Evolutionary conservation across 2,113 vertebrate species (phyloP), one percentile per base, ranked within the genome.

Genomic region (Aptenodytes patagonicus): DNA sequence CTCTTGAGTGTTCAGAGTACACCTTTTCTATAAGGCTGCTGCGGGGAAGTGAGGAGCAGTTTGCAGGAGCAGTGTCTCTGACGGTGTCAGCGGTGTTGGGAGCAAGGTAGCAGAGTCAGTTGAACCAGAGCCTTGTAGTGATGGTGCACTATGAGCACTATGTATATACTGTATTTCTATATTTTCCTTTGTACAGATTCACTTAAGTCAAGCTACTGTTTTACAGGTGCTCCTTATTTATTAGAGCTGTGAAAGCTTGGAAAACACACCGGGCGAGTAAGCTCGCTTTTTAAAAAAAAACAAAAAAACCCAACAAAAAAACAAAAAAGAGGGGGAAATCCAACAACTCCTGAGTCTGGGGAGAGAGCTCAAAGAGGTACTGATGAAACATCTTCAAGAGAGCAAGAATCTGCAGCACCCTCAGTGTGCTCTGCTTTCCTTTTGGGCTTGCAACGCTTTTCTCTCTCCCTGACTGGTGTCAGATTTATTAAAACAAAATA

Each of bases 91-190:
- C 1, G 6, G 65, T 89, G 92, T 70, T 89, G 70, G 96, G 96
- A 80, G 77, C 61, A 94, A 77, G 95, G 84, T 54, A 51, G 79
- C 54, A 72, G 15, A 72, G 88, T 85, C 93, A 94, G 72, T 9
- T 49, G 83, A 75, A 55, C 92, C 97, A 75, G 88, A 98, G 97
- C 97, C 97, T 98, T 97, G 96, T 97, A 98, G 96, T 57, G 65
- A 91, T 73, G 81, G 97, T 98, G 97, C 97, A 97, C 96, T 81
- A 83, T 94, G 97, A 97, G 97, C 95, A 98, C 93, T 93, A 96
- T 98, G 98, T 98, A 98, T 97, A 98, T 98, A 98, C 98, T 98
- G 98, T 98, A 98, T 98, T 98, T 98, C 98, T 98, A 98, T 97
- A 97, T 97, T 97, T 98, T 98, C 97, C 98, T 98, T 98, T 98